Evolutionary conservation across 2,888 invertebrate species (phyloP).

Genomic region (Caenorhabditis doughertyi): DNA sequence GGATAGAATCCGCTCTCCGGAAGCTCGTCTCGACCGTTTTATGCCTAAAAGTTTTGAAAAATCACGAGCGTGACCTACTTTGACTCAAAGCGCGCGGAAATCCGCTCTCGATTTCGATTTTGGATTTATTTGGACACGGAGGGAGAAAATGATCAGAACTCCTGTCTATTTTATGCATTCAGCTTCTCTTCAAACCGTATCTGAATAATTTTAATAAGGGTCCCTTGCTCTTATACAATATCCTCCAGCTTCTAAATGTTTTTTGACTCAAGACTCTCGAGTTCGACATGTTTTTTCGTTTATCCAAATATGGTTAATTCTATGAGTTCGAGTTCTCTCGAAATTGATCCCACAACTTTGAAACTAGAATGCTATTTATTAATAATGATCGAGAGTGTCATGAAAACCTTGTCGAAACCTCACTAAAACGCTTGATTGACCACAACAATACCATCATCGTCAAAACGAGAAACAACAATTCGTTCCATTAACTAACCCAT

Average conservation of each 20-base stretch:
- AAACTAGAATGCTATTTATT: too few species aligned
- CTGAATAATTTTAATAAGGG: too few species aligned
- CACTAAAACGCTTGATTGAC: constrained; percentile 25
- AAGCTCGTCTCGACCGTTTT: constrained; percentile 44
- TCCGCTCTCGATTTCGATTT: constrained; percentile 51
- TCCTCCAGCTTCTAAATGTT: too few species aligned
- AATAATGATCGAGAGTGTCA: not conserved
- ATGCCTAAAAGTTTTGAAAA: constrained; percentile 42
- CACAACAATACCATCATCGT: not conserved
- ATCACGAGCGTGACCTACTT: constrained; percentile 46
- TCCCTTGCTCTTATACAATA: too few species aligned
- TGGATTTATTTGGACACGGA: constrained; percentile 31
- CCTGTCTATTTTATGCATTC: not conserved
- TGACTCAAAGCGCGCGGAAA: constrained; percentile 41
- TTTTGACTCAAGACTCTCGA: too few species aligned
- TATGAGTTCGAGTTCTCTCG: too few species aligned
- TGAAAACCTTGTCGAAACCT: constrained; percentile 19
- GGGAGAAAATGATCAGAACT: constrained; percentile 21
- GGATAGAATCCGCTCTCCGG: constrained; percentile 30
- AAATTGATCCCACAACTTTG: too few species aligned
- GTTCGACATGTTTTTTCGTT: too few species aligned
- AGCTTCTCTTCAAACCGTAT: constrained; percentile 13
- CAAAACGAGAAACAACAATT: constrained; percentile 10
- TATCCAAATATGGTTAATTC: too few species aligned
- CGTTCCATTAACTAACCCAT: constrained; percentile 40